Evolutionary conservation across 2,113 vertebrate species (phyloP).

Genomic region (Siniperca chuatsi): DNA sequence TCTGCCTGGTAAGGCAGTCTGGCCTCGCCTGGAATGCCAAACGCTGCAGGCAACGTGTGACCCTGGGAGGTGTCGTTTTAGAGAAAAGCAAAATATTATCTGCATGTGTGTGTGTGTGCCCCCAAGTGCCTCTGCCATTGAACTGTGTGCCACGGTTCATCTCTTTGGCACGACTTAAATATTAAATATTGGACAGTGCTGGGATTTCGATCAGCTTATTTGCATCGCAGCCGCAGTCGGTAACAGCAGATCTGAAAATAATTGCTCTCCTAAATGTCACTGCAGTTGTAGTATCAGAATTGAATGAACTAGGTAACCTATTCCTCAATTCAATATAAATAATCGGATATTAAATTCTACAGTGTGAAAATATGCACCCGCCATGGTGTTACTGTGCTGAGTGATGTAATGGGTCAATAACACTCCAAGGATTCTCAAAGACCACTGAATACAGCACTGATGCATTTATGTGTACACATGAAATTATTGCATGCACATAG

Average conservation of each 20-base stretch:
- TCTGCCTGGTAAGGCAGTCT: slow-evolving; percentile 54
- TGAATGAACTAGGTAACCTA: slow-evolving; percentile 60
- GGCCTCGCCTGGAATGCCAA: slow-evolving; percentile 71
- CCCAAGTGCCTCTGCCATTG: slow-evolving; percentile 1
- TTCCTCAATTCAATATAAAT: slow-evolving; percentile 58
- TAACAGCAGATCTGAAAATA: slow-evolving; percentile 65
- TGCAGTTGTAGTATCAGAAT: slow-evolving; percentile 55
- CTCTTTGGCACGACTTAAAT: slow-evolving; percentile 26
- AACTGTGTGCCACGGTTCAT: slow-evolving; percentile 34
- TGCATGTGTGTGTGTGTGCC: slow-evolving; percentile 9
- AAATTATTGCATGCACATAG: background rate
- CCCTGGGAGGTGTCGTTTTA: slow-evolving; percentile 54
- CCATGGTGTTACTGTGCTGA: slow-evolving; percentile 4
- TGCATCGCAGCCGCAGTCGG: slow-evolving; percentile 40
- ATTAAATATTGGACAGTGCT: slow-evolving; percentile 42
- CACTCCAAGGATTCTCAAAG: slow-evolving; percentile 35
- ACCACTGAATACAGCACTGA: background rate
- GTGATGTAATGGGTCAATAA: slow-evolving; percentile 43
- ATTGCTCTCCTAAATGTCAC: slow-evolving; percentile 74
- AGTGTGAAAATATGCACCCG: slow-evolving; percentile 29
- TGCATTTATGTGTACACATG: slow-evolving; percentile 4
- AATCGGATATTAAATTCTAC: slow-evolving; percentile 54
- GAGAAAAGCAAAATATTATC: slow-evolving; percentile 41
- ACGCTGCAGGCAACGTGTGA: slow-evolving; percentile 31
- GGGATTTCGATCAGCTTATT: slow-evolving; percentile 57